phyloP scores from a whole-genome alignment of 2,113 vertebrate genomes.

The Motacilla tschutschensis region DNA sequence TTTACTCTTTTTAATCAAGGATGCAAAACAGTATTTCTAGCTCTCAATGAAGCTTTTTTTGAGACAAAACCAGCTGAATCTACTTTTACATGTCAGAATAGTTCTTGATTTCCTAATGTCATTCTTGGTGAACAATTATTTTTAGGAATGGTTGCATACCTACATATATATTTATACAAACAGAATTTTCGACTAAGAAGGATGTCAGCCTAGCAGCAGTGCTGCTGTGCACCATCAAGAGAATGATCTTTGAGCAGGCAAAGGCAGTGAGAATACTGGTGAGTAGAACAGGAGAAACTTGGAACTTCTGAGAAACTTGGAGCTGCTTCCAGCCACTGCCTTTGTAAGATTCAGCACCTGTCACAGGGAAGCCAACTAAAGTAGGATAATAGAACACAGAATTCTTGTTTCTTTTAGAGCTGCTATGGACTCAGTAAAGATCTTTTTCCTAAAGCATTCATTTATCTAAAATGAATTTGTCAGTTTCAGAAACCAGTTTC shows the following conservation, averaged over 20 bases:
- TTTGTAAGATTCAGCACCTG: slow-evolving; percentile 1
- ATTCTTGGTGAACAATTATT: slow-evolving; percentile 26
- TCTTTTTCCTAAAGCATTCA: slow-evolving; percentile 77
- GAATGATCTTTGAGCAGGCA: not conserved
- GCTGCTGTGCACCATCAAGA: not conserved
- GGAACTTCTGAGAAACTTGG: not conserved
- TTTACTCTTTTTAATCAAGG: slow-evolving; percentile 64
- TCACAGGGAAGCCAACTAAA: slow-evolving; percentile 14
- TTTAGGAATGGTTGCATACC: not conserved
- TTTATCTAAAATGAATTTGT: slow-evolving; percentile 88
- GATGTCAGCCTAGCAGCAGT: slow-evolving; percentile 20
- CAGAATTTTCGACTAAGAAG: slow-evolving; percentile 34
- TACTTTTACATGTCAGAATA: slow-evolving; percentile 41
- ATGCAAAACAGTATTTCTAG: slow-evolving; percentile 56
- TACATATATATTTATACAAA: not conserved
- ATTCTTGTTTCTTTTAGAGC: slow-evolving; percentile 30
- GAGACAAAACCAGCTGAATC: slow-evolving; percentile 14
- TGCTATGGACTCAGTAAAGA: slow-evolving; percentile 54
- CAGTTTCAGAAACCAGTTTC: slow-evolving; percentile 78
- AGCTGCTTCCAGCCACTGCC: not conserved
- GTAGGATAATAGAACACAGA: slow-evolving; percentile 26
- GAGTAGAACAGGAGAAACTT: not conserved
- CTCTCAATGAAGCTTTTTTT: slow-evolving; percentile 42
- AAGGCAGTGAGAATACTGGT: not conserved
- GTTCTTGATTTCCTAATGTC: slow-evolving; percentile 37